Percentiles rank a stretch among this genome's conserved stretches.
These are phyloP conservation scores for Pithys albifrons DNA, from an alignment of 2,113 vertebrate genomes.

Conservation along the genomic window DNA sequence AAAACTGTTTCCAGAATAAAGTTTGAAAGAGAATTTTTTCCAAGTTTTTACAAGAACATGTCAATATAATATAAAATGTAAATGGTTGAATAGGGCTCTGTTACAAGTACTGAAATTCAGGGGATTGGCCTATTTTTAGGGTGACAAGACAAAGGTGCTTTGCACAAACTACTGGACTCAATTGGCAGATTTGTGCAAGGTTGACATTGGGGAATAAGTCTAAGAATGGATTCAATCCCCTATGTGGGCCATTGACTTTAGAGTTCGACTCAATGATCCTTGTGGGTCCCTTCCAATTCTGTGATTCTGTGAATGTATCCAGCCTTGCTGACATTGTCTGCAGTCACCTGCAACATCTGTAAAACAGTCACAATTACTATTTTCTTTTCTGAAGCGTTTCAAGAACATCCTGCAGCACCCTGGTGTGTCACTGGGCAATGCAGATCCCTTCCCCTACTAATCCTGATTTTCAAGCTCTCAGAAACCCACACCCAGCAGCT, in stretches of 20 bases:
- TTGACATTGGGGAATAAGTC: neutral
- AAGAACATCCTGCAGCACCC: neutral
- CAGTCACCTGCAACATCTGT: neutral
- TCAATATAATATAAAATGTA: neutral
- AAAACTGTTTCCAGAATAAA: neutral
- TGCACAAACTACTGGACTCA: neutral
- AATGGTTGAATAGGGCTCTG: neutral
- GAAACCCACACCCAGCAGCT: constrained; percentile 10
- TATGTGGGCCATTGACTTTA: too few species aligned
- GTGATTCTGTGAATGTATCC: neutral
- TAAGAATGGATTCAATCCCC: too few species aligned
- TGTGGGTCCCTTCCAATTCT: too few species aligned
- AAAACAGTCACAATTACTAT: neutral
- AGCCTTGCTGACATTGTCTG: neutral
- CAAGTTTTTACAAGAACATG: neutral
- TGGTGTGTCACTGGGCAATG: neutral
- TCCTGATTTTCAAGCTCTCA: constrained; percentile 50
- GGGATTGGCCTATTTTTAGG: neutral
- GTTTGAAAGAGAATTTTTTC: neutral
- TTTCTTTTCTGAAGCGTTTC: neutral
- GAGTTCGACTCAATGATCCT: too few species aligned
- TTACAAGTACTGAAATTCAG: neutral
- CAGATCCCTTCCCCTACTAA: neutral
- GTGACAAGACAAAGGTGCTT: neutral
- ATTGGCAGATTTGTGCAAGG: neutral